Conservation (phyloP, 2,888 invertebrate genomes). For the Caenorhabditis japonica region DNA sequence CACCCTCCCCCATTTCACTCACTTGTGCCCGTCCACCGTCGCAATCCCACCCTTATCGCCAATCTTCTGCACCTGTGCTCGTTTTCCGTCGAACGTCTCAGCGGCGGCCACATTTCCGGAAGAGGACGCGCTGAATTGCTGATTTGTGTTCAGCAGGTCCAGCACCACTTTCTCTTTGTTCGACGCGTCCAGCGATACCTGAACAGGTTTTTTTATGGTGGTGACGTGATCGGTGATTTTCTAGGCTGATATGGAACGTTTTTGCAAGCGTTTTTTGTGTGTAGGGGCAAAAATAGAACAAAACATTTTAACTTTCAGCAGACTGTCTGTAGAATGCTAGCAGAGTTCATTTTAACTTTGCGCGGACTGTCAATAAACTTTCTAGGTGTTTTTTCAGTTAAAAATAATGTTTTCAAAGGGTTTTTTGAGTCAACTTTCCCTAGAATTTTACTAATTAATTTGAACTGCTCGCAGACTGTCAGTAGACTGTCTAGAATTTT, state of each 20-base stretch:
- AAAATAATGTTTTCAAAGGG: no score
- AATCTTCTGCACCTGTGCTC: constrained; percentile 76
- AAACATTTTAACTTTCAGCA: no score
- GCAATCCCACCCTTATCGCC: constrained; percentile 76
- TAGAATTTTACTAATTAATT: no score
- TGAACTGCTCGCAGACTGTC: no score
- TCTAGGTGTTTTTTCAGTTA: no score
- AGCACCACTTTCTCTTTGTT: constrained; percentile 74
- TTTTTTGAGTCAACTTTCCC: no score
- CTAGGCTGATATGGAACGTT: constrained; percentile 5
- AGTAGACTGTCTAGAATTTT: no score
- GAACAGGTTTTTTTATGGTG: not conserved
- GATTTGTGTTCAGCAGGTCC: constrained; percentile 68
- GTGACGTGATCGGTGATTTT: not conserved
- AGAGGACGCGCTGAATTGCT: constrained; percentile 59
- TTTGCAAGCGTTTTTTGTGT: no score
- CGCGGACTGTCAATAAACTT: no score
- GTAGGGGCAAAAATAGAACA: no score
- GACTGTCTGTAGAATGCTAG: no score
- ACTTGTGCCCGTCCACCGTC: constrained; percentile 76
- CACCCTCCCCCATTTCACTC: constrained; percentile 16
- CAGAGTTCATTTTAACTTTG: no score
- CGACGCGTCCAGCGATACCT: constrained; percentile 75
- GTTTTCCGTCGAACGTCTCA: constrained; percentile 73
- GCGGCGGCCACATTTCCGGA: constrained; percentile 75